Evolutionary conservation across 2,113 vertebrate species (phyloP), one percentile per base, ranked within the genome.

Genomic region (Morone chrysops): DNA sequence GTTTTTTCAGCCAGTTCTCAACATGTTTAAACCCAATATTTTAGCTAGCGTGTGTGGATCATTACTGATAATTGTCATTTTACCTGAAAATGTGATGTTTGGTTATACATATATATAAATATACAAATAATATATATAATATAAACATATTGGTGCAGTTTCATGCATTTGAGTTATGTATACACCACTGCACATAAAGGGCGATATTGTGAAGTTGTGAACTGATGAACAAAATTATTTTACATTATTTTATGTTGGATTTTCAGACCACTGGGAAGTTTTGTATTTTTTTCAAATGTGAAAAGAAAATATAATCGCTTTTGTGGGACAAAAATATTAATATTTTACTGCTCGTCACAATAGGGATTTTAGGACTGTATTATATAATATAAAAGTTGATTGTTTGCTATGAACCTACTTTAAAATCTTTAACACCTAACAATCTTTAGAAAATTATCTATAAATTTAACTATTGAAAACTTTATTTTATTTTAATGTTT

Each of bases 151-250:
- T 1, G 1, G 25, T 74, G 5, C 20, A 9, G 16, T 80, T 17
- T 76, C 16, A 76, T 78, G 53, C 6, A 36, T 75, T 75, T n/a
- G 13, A 66, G 22, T 65, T 59, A 7, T 60, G 8, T 22, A 8
- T 31, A 50, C 13, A 60, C 5, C 9, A 14, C 13, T 22, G 40
- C 6, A 47, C 8, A 16, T 45, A 22, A 47, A 72, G 14, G 20
- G 38, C 14, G 40, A 25, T 31, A 14, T 3, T n/a, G 51, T 56
- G 40, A 20, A 71, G 11, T 4, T 81, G 36, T 25, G 8, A 31
- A 31, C 20, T 66, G 43, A 66, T 40, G 41, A 50, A n/a, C 17
- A 13, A 16, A 41, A 18, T 43, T 8, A 63, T 41, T 48, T 20
- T 11, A 41, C 2, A 63, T 47, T 1, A 41, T 8, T 82, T 47